Percentiles rank a stretch among this genome's conserved stretches.
These are phyloP conservation scores for Zaprionus nigranus DNA, from an alignment of 1,140 invertebrate species.

Conservation along the genomic window DNA sequence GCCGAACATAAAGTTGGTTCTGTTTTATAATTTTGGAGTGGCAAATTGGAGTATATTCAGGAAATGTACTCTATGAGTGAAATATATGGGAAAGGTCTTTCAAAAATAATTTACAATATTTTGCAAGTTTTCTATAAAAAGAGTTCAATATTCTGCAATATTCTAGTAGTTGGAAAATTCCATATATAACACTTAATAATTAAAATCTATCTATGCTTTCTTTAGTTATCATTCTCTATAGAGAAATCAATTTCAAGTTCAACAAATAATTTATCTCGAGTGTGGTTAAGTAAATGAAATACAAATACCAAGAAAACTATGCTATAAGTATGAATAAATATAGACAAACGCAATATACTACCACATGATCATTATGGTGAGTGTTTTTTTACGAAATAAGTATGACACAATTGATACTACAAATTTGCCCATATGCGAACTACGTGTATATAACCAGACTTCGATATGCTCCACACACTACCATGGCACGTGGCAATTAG, in stretches of 20 bases:
- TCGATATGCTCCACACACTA: constrained; percentile 16
- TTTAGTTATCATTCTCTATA: no score
- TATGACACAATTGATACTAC: neutral
- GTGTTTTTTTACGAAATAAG: neutral
- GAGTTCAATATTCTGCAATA: no score
- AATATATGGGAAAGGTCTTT: neutral
- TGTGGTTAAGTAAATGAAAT: neutral
- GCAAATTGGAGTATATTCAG: neutral
- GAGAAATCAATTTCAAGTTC: neutral
- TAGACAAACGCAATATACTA: neutral
- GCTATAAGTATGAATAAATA: neutral
- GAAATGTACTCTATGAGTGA: neutral
- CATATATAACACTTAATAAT: no score
- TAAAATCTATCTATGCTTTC: no score
- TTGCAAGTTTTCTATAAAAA: no score
- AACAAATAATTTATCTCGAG: neutral
- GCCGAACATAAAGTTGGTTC: neutral
- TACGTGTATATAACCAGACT: neutral
- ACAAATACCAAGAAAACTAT: neutral
- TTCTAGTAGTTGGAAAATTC: no score
- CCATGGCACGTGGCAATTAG: constrained; percentile 33
- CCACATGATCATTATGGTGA: neutral
- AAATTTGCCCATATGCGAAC: neutral
- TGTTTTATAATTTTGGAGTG: neutral
- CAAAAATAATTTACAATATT: no score